Evolutionary conservation across 2,113 vertebrate genomes (phyloP).

Genomic region (Scytalopus superciliaris): DNA sequence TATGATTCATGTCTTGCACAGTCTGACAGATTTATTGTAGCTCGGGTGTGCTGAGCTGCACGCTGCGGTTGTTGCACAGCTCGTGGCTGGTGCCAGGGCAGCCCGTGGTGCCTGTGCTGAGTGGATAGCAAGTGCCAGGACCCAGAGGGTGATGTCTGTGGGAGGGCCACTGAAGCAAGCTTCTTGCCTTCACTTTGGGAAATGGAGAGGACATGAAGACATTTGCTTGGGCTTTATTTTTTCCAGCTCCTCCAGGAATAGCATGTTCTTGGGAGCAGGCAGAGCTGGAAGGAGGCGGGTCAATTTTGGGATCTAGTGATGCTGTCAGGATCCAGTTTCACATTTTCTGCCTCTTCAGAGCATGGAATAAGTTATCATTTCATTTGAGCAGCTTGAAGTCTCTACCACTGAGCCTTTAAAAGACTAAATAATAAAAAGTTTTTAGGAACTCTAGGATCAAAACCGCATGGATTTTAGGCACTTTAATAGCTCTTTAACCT

Average conservation of each 20-base stretch:
- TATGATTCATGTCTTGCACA: conserved; percentile 1
- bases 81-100: neutral
- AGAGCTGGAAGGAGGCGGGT: neutral
- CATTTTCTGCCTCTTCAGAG: neutral
- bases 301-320: neutral
- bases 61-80: neutral
- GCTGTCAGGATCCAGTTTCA: neutral
- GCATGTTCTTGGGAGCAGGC: neutral
- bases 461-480: neutral
- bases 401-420: neutral
- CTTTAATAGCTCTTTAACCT: neutral
- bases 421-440: neutral
- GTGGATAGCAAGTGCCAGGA: neutral
- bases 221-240: neutral
- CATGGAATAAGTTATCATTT: neutral
- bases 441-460: neutral
- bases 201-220: neutral
- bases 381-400: neutral
- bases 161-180: neutral
- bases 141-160: fast-evolving
- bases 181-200: neutral
- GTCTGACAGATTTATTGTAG: neutral
- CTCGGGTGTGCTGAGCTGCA: neutral
- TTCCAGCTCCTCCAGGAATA: neutral
- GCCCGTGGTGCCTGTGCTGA: neutral